A percentile compares a stretch with the other conserved stretches of the same genome.
These are phyloP conservation scores for Petromus typicus DNA, from an alignment of 2,113 vertebrate genomes.

Conservation along the genomic window DNA sequence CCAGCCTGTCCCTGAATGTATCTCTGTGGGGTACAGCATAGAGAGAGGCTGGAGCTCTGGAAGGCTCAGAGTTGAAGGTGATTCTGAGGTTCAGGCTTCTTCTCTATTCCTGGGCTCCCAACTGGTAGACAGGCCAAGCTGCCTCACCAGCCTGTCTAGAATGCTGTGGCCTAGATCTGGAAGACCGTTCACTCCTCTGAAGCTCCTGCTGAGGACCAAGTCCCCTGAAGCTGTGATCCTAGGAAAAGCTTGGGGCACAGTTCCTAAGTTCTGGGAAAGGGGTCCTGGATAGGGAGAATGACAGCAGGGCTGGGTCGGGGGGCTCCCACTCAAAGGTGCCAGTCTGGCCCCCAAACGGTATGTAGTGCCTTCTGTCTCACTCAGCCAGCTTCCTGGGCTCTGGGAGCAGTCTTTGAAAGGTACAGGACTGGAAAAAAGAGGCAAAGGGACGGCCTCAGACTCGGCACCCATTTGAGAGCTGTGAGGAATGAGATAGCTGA, in stretches of 20 bases:
- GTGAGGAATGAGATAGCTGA: constrained; percentile 97
- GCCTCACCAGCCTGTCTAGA: background rate
- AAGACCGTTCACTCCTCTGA: constrained; percentile 59
- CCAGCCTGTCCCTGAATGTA: background rate
- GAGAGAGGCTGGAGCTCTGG: constrained; percentile 20
- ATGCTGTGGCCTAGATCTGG: constrained; percentile 30
- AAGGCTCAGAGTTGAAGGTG: constrained; percentile 5
- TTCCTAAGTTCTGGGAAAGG: constrained; percentile 86
- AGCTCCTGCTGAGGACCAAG: background rate
- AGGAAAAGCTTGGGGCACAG: constrained; percentile 32
- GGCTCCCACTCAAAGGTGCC: constrained; percentile 75
- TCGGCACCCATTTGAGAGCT: constrained; percentile 94
- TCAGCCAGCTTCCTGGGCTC: constrained; percentile 85
- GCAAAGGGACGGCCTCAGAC: constrained; percentile 75
- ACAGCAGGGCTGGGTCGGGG: constrained; percentile 76
- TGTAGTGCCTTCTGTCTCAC: constrained; percentile 80
- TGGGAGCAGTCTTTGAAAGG: constrained; percentile 82
- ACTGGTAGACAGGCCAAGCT: background rate
- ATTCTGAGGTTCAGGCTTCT: background rate
- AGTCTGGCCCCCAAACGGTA: constrained; percentile 82
- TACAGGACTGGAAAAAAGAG: constrained; percentile 81
- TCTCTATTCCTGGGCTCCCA: background rate
- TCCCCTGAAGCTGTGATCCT: background rate
- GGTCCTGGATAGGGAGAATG: constrained; percentile 27
- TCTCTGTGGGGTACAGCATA: background rate